Evolutionary conservation across 2,888 invertebrate species (phyloP), one percentile per base, ranked within the genome.

Genomic region (Erebia aethiops): DNA sequence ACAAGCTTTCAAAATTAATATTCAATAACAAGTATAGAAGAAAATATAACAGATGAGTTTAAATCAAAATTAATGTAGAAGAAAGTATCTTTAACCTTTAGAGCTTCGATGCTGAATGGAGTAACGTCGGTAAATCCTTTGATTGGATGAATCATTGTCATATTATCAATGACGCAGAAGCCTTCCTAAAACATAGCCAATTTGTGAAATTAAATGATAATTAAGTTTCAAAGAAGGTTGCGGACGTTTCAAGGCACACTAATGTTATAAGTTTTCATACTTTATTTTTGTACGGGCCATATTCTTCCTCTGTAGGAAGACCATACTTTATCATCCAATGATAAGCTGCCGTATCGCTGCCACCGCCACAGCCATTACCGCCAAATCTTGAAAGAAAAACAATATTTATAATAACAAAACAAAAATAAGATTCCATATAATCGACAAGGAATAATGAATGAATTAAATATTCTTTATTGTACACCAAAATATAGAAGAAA

Each of bases 341-440:
- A 82, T 98, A 99, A 0, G 98, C 96, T 68, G 97, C 94, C 84
- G 96, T 97, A 84, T 98, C 98, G 88, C 96, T 96, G 9, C 98
- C 98, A 10, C 98, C 98, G 82, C 98, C 96, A 85, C 98, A 99
- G 0, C 98, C 98, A 82, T 95, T 95, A 80, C 96, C 97, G 51
- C 98, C 98, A 21, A 57, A 69, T 49, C 62, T 69, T 49, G 46
- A 57, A 35, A 35, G 4, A 1, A 49, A 67, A 56, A n/a, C 14
- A 13, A 0, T 2, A 46, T 21, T 26, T 1, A 46, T 9, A 57
- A 26, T 57, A 11, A 57, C 7, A 9, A 26, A 5, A 5, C 11
- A 10, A 18, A 11, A 10, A 4, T 21, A n/a, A 18, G 8, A 1
- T n/a, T n/a, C n/a, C n/a, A n/a, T n/a, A n/a, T n/a, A n/a, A n/a